These are phyloP conservation scores for Ceriagrion tenellum DNA, from an alignment of 2,888 invertebrate genomes.

Conservation along the genomic window DNA sequence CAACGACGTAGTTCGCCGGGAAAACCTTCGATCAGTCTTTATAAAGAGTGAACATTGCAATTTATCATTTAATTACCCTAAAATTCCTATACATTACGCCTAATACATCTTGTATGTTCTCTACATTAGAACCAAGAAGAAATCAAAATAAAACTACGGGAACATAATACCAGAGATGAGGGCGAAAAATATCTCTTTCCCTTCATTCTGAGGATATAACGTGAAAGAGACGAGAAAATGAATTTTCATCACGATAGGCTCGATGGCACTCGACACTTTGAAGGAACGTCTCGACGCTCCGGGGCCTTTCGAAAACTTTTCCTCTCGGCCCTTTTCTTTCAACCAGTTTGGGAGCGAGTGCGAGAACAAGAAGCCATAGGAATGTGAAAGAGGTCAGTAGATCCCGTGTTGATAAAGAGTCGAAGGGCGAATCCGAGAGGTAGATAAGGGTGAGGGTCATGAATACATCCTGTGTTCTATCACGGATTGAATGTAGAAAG, in stretches of 20 bases:
- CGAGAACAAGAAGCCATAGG: neutral
- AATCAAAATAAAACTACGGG: no score
- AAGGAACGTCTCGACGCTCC: neutral
- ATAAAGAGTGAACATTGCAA: no score
- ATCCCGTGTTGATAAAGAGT: neutral
- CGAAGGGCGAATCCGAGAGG: neutral
- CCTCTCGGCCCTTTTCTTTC: neutral
- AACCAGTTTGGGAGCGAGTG: neutral
- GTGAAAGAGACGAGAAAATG: neutral
- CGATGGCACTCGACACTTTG: neutral
- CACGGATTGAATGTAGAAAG: neutral
- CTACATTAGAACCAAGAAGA: no score
- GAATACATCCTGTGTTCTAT: neutral
- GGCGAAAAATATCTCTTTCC: neutral
- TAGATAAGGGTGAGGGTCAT: neutral
- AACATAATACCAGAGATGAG: no score
- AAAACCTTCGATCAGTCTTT: no score
- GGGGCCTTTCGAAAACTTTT: neutral
- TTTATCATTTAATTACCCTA: no score
- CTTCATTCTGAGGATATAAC: neutral
- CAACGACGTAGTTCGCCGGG: no score
- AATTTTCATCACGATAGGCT: neutral
- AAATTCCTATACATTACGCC: no score
- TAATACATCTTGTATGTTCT: no score
- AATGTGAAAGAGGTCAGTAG: neutral